phyloP scores from a whole-genome alignment of 2,113 vertebrate genomes.

The Camelus dromedarius region DNA sequence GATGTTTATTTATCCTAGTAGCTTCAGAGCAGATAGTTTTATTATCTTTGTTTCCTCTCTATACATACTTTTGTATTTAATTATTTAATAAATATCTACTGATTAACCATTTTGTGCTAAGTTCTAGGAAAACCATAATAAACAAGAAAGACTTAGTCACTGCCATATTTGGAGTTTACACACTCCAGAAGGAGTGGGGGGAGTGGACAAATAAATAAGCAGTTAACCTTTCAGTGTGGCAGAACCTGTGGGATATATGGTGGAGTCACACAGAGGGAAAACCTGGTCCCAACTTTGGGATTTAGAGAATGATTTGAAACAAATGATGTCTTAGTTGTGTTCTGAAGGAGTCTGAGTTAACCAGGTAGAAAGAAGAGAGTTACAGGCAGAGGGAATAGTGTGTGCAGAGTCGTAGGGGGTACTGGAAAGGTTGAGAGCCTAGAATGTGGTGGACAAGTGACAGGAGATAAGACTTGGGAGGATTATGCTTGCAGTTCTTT shows the following conservation, averaged over 20 bases:
- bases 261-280: background rate
- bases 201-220: background rate
- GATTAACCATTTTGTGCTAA: background rate
- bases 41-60: background rate
- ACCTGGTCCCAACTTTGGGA: background rate
- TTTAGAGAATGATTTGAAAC: slow-evolving; percentile 37
- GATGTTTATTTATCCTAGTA: background rate
- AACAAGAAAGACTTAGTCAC: background rate
- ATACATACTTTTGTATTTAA: background rate
- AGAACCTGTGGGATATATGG: background rate
- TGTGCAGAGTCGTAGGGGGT: background rate
- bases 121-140: slow-evolving; percentile 8
- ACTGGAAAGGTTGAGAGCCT: background rate
- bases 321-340: background rate
- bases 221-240: background rate
- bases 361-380: background rate
- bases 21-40: background rate
- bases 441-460: background rate
- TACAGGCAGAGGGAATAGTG: background rate
- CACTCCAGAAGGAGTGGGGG: background rate
- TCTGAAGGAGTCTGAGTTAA: background rate
- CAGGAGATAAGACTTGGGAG: background rate
- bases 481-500: background rate
- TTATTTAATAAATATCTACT: background rate
- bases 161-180: background rate